Evolutionary conservation across 2,113 vertebrate species (phyloP).

Genomic region (Petroica traversi): DNA sequence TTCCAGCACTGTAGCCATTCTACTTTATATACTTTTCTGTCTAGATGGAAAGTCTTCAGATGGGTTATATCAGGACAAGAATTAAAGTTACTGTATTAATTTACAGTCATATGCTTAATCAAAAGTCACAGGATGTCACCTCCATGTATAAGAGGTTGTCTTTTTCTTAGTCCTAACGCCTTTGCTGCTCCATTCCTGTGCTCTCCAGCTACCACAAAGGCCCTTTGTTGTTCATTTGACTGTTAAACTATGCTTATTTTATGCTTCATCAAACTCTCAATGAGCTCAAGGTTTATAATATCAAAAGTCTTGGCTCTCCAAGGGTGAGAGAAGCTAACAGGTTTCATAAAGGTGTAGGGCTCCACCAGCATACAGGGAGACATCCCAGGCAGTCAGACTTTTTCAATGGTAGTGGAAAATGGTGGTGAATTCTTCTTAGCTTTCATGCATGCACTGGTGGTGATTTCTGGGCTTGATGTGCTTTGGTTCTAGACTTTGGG

Average conservation of each 20-base stretch:
- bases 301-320: background rate
- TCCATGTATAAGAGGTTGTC: background rate
- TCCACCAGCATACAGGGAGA: background rate
- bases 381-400: background rate
- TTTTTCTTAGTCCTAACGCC: background rate
- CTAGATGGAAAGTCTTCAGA: background rate
- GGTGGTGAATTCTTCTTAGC: background rate
- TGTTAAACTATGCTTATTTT: conserved; percentile 23
- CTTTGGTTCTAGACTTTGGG: background rate
- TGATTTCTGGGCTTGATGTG: background rate
- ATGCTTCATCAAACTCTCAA: conserved; percentile 25
- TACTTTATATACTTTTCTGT: background rate
- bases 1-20: background rate
- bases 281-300: conserved; percentile 29
- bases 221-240: conserved; percentile 42
- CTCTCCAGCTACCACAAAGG: background rate
- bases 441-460: background rate
- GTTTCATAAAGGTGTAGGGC: background rate
- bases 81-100: background rate
- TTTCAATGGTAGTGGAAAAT: background rate
- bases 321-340: background rate
- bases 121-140: background rate
- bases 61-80: background rate
- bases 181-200: background rate
- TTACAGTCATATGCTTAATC: background rate